Percentiles rank a stretch among this genome's conserved stretches.
phyloP scores from a whole-genome alignment of 2,888 invertebrate genomes.

The Drosophila barbarae region DNA sequence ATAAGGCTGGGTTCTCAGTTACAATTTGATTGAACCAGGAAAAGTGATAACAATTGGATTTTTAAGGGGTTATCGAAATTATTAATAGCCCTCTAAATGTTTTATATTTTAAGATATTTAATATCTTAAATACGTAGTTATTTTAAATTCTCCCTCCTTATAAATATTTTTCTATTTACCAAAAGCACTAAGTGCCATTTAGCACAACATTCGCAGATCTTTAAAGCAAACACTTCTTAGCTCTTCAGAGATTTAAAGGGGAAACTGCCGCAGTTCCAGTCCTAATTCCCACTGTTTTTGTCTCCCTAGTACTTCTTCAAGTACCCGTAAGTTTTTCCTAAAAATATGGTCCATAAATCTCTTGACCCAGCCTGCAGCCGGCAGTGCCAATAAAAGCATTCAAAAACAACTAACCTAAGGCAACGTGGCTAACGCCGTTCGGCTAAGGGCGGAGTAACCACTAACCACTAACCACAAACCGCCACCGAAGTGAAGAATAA shows the following conservation, averaged over 20 bases:
- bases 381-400: slow-evolving; percentile 64
- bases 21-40: background rate
- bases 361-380: slow-evolving; percentile 41
- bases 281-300: slow-evolving; percentile 21
- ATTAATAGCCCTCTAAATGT: background rate
- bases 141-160: no score
- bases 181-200: background rate
- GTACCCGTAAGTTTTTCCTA: slow-evolving; percentile 28
- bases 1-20: slow-evolving; percentile 9
- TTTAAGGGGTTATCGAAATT: background rate
- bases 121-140: background rate
- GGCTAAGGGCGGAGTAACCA: slow-evolving; percentile 27
- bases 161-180: background rate
- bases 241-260: background rate
- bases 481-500: slow-evolving; percentile 39
- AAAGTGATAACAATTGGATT: no score
- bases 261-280: background rate
- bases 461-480: slow-evolving; percentile 43
- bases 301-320: slow-evolving; percentile 13
- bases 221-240: background rate
- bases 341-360: slow-evolving; percentile 66
- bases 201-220: slow-evolving; percentile 12
- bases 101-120: background rate
- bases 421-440: slow-evolving; percentile 49
- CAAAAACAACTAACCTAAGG: slow-evolving; percentile 70